Conservation (phyloP, 23 tunicate genomes). For the Ascidia mentula region DNA sequence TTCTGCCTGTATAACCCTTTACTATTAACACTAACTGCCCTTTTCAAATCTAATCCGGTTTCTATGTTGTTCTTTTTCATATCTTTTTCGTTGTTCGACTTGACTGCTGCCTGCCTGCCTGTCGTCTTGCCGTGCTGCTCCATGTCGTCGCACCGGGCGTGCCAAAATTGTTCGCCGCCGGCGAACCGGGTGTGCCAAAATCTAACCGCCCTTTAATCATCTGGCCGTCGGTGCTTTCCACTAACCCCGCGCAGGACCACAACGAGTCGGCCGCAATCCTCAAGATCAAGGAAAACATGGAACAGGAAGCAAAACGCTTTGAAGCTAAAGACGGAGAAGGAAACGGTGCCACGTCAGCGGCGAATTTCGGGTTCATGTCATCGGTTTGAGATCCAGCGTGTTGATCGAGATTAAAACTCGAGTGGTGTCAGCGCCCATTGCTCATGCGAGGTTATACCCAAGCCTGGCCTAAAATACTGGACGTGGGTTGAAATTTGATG, state of each 20-base stretch:
- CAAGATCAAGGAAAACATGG: constrained; percentile 86
- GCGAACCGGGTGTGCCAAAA: neutral
- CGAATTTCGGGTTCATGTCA: constrained; percentile 37
- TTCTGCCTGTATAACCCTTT: neutral
- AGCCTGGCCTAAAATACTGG: too few species aligned
- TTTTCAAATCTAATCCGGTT: neutral
- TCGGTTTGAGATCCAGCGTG: neutral
- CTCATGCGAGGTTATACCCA: too few species aligned
- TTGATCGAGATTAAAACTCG: too few species aligned
- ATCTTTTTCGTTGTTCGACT: neutral
- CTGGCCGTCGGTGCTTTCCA: too few species aligned
- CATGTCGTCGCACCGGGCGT: constrained; percentile 5
- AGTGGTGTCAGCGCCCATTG: too few species aligned
- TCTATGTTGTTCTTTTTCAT: neutral
- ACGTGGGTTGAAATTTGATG: too few species aligned
- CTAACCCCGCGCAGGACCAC: constrained; percentile 32
- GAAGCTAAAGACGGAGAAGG: constrained; percentile 36
- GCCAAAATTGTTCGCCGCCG: neutral
- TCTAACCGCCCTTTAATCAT: too few species aligned
- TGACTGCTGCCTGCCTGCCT: neutral
- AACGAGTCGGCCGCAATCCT: constrained; percentile 70
- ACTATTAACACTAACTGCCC: neutral
- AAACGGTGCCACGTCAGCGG: constrained; percentile 13
- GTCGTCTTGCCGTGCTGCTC: neutral
- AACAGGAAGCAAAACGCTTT: constrained; percentile 82